These are phyloP conservation scores for Uria lomvia DNA, from an alignment of 2,113 vertebrate genomes.

Conservation along the genomic window DNA sequence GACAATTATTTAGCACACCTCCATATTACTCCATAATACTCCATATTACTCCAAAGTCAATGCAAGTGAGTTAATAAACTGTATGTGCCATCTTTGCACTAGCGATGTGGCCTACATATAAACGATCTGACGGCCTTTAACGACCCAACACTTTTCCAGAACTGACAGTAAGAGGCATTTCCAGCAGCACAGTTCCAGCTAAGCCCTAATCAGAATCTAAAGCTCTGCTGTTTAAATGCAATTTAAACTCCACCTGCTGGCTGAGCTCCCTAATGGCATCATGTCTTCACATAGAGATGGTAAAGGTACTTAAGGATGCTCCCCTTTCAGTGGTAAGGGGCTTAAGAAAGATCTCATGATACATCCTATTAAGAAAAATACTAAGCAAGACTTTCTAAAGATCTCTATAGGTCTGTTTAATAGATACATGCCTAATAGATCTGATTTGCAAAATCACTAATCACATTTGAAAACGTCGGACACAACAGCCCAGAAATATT, in stretches of 20 bases:
- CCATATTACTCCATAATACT: neutral
- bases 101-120: neutral
- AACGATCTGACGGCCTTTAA: neutral
- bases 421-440: neutral
- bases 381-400: neutral
- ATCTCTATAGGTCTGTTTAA: neutral
- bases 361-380: neutral
- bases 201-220: neutral
- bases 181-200: neutral
- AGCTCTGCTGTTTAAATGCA: neutral
- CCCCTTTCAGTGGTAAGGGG: neutral
- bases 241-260: conserved; percentile 67
- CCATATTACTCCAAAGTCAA: neutral
- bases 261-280: conserved; percentile 31
- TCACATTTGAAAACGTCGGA: neutral
- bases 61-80: neutral
- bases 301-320: neutral
- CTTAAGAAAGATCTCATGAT: neutral
- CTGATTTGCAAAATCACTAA: neutral
- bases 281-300: neutral
- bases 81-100: neutral
- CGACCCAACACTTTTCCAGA: fast-evolving
- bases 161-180: neutral
- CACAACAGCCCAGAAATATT: neutral
- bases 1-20: neutral